Conservation (phyloP, 2,797 vertebrate species). For the Pangasius larnaudii region DNA sequence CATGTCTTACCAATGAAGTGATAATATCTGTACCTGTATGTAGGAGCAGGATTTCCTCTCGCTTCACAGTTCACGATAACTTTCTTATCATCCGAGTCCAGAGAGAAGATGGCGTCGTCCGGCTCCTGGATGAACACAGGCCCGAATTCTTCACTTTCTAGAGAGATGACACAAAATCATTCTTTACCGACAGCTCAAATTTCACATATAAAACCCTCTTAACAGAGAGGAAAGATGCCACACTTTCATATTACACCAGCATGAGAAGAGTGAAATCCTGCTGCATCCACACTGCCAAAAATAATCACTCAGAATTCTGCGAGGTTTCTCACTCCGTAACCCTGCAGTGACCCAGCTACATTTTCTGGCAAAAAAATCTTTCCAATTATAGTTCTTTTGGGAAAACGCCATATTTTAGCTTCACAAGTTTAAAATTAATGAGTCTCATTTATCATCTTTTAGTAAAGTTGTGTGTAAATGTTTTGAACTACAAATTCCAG, state of each 20-base stretch:
- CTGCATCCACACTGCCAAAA: not conserved
- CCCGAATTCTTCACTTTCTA: conserved; percentile 90
- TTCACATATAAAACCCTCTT: not conserved
- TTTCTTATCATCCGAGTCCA: conserved; percentile 91
- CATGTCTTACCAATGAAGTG: conserved; percentile 23
- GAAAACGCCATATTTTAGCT: not conserved
- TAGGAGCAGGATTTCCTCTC: conserved; percentile 83
- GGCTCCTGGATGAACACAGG: conserved; percentile 91
- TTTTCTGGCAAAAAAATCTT: not conserved
- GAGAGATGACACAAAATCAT: conserved; percentile 21
- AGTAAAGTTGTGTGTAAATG: not conserved
- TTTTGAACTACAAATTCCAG: not conserved
- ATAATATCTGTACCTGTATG: conserved; percentile 82
- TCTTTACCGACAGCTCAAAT: not conserved
- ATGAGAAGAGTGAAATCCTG: not conserved
- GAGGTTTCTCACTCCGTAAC: not conserved
- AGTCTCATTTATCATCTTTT: not conserved
- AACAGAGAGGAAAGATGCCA: not conserved
- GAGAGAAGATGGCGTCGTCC: conserved; percentile 85
- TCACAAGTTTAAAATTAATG: not conserved
- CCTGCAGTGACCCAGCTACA: not conserved
- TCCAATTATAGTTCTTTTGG: not conserved
- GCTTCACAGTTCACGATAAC: conserved; percentile 90
- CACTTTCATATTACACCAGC: not conserved
- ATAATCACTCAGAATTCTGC: not conserved